Base-by-base conservation (phyloP, 1,140 invertebrate species). In the Pinna nobilis region DNA sequence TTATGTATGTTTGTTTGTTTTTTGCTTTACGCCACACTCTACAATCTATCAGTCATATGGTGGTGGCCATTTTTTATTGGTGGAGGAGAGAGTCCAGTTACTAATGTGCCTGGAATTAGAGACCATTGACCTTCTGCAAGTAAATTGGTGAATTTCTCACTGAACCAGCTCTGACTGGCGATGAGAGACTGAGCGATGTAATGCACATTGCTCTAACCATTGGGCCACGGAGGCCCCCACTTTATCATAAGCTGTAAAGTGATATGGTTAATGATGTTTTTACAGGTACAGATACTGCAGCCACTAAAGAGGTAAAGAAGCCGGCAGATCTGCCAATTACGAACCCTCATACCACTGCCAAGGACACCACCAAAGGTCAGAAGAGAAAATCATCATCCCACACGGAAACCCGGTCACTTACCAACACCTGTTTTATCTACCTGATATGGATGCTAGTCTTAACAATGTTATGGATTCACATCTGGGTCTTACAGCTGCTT, bases 391-490 rank as follows among this genome's bases (percentile, higher is more conserved):
- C 11, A 39, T 32, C 18, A 39, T 18, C 33, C 32, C 25, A 70
- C 39, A n/a, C n/a, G 33, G 55, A 39, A 28, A 72, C 57, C 28
- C 70, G 69, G 32, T 88, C 68, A 63, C 76, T 87, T 15, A 92
- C 92, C 33, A 91, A 92, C 77, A 90, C 89, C 59, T 94, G 93
- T 73, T 91, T 95, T 75, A 92, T 93, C 75, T 91, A 91, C 25
- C 89, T 94, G 20, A 74, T 94, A 35, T 94, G 93, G 88, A 92
- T 92, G 1, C 94, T 94, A 81, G 84, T 92, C 6, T 89, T 93
- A 11, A 93, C 94, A 83, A 88, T 94, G 67, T 86, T 94, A 18
- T 95, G 93, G 92, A 92, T 92, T 74, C 92, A 94, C 76, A 89
- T 93, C 68, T 94, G 93, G 91, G 86, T 95, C n/a, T 82, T 94